Conservation (phyloP, 2,113 vertebrate genomes). For the Dipodomys ordii region DNA sequence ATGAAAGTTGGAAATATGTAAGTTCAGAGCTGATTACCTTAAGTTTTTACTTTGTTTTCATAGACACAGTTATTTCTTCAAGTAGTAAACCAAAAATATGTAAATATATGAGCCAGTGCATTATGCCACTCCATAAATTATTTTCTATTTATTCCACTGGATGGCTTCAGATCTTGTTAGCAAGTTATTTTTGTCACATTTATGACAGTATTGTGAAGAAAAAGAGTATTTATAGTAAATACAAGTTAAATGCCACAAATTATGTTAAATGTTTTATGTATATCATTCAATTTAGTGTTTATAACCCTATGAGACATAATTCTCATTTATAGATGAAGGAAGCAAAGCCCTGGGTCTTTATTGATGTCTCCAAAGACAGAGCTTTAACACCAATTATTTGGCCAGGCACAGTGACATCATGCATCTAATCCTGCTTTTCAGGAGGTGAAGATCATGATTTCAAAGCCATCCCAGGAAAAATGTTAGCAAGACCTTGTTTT, state of each 20-base stretch:
- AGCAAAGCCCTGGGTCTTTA: background rate
- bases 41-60: background rate
- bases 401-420: no score
- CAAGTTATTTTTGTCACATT: slow-evolving; percentile 50
- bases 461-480: no score
- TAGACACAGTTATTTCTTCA: slow-evolving; percentile 8
- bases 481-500: no score
- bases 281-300: slow-evolving; percentile 2
- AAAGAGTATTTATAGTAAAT: slow-evolving; percentile 14
- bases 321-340: background rate
- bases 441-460: no score
- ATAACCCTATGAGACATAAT: slow-evolving; percentile 7
- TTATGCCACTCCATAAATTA: background rate
- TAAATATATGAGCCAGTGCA: background rate
- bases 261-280: slow-evolving; percentile 20
- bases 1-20: slow-evolving; percentile 1
- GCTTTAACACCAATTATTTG: background rate
- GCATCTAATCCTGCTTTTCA: no score
- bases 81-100: background rate
- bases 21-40: background rate
- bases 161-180: slow-evolving; percentile 26
- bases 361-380: background rate
- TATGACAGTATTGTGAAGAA: slow-evolving; percentile 13
- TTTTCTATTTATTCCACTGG: slow-evolving; percentile 1
- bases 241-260: background rate